A percentile compares a stretch with the other conserved stretches of the same genome.
Evolutionary conservation across 2,888 invertebrate genomes (phyloP).

Genomic region (Philereme transversata): DNA sequence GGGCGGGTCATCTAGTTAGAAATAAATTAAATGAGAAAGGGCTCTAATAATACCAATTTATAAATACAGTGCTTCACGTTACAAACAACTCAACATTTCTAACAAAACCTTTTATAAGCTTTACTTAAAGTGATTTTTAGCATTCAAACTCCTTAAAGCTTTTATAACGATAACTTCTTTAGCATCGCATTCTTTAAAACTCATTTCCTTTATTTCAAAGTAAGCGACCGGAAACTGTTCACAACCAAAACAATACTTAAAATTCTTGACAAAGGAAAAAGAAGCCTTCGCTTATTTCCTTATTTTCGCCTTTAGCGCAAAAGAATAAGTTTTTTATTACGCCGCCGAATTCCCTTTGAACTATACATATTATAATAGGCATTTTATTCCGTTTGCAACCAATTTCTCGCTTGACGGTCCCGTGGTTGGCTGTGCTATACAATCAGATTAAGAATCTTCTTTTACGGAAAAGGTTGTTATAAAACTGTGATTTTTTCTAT

Average conservation of each 20-base stretch:
- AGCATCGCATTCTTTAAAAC: slow-evolving; percentile 37
- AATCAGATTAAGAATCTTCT: slow-evolving; percentile 39
- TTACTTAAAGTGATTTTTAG: slow-evolving; percentile 1
- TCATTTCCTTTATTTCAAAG: slow-evolving; percentile 42
- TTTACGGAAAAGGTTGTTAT: slow-evolving; percentile 14
- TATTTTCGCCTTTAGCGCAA: slow-evolving; percentile 39
- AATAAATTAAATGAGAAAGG: too few relatives aligned
- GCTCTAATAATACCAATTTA: too few relatives aligned
- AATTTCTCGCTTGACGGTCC: slow-evolving; percentile 38
- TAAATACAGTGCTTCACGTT: too few relatives aligned
- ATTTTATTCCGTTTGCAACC: slow-evolving; percentile 38
- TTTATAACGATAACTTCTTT: slow-evolving; percentile 35
- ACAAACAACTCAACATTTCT: too few relatives aligned
- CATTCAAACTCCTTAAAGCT: slow-evolving; percentile 16
- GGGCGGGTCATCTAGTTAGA: too few relatives aligned
- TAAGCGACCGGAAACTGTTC: slow-evolving; percentile 40
- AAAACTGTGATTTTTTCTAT: slow-evolving; percentile 6
- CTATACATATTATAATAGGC: slow-evolving; percentile 34
- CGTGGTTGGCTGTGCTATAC: slow-evolving; percentile 33
- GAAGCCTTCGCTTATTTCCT: slow-evolving; percentile 35
- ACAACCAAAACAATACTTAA: slow-evolving; percentile 40
- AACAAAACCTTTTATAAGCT: too few relatives aligned
- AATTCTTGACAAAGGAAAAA: slow-evolving; percentile 39
- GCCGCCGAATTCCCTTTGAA: slow-evolving; percentile 39
- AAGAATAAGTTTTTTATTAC: slow-evolving; percentile 42